Evolutionary conservation across 2,888 invertebrate genomes (phyloP), one percentile per base, ranked within the genome.

Genomic region (Zele albiditarsus): DNA sequence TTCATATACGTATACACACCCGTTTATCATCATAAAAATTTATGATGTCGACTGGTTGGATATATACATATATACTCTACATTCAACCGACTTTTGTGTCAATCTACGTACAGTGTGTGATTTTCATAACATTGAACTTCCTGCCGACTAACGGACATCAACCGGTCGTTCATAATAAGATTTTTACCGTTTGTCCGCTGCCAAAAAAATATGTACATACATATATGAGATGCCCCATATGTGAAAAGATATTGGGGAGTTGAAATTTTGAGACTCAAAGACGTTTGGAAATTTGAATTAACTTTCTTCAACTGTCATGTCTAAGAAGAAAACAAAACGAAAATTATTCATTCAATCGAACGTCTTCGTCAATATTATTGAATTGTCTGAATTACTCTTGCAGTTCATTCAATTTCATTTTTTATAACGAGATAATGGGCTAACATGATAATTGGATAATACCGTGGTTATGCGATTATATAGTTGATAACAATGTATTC

Each of bases 61-160:
- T n/a, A n/a, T n/a, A n/a, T 63, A 25, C 46, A 46, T 58, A 25
- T 53, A 20, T 57, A 69, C 53, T n/a, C 5, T 23, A 58, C 8
- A 8, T 71, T 71, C 73, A 82, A 83, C 82, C 82, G 81, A 81
- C 71, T 75, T 65, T 70, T 25, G 46, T 20, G 42, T 72, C 66
- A 49, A 62, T 75, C 57, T 60, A 46, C 82, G 74, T 79, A 75
- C 71, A n/a, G n/a, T 73, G 81, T 75, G 81, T 86, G 81, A 89
- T 89, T 89, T 87, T 86, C 84, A 88, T 87, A 85, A 88, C 89
- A 87, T 78, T 83, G 84, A 82, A 84, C 84, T 84, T 88, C 87
- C 88, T 82, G 83, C 83, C 88, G 88, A 87, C 88, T 88, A 89
- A 88, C 87, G 88, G 85, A 87, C 83, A 80, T 84, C 83, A 83